Evolutionary conservation across 2,113 vertebrate species (phyloP).

Genomic region (Hippolais icterina): DNA sequence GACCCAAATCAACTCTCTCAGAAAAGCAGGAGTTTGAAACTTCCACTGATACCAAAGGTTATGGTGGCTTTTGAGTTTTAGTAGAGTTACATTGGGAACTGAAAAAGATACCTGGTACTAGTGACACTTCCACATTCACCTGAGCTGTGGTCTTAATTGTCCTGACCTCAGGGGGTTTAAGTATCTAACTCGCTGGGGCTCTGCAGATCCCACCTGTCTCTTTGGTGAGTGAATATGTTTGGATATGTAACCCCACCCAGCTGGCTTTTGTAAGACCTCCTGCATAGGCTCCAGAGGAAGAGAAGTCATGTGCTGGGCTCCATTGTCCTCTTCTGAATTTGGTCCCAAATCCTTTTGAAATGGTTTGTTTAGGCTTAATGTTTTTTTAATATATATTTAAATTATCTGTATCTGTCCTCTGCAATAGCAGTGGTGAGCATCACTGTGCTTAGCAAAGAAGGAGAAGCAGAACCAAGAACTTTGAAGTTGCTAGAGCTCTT

Average conservation of each 20-base stretch:
- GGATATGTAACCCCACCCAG: rapidly evolving
- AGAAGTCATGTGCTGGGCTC: background rate
- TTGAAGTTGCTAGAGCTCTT: background rate
- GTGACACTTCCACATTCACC: background rate
- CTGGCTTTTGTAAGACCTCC: background rate
- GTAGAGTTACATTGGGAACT: background rate
- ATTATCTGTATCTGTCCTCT: background rate
- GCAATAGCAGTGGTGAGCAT: background rate
- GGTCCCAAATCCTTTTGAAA: background rate
- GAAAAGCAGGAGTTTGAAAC: background rate
- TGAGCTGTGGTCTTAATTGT: background rate
- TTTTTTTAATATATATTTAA: background rate
- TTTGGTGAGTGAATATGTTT: background rate
- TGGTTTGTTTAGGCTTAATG: background rate
- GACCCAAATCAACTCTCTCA: background rate
- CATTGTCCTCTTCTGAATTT: background rate
- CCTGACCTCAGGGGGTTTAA: background rate
- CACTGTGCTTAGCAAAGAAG: background rate
- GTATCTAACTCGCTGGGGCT: background rate
- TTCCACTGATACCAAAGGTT: background rate
- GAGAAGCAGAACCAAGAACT: background rate
- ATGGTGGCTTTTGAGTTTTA: background rate
- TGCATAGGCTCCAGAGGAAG: background rate
- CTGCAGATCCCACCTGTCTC: background rate
- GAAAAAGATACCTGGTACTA: rapidly evolving